Evolutionary conservation across 2,797 vertebrate genomes (phyloP).

Genomic region (Naso thynnoides): DNA sequence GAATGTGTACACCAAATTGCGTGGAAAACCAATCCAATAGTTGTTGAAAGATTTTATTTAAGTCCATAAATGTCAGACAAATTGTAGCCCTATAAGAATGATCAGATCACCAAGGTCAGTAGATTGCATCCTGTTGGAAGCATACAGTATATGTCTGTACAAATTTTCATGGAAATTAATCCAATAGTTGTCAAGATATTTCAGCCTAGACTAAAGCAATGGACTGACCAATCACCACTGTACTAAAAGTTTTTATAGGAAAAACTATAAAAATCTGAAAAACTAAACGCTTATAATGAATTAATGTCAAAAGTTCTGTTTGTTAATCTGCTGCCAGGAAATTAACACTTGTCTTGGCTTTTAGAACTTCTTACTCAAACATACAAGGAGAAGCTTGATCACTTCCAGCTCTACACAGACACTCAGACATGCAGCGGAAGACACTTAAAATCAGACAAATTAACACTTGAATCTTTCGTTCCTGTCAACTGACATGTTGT

Average conservation of each 20-base stretch:
- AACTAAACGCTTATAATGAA: conserved; percentile 1
- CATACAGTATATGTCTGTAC: not conserved
- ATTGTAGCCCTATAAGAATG: no score
- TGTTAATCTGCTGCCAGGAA: not conserved
- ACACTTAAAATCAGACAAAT: conserved; percentile 1
- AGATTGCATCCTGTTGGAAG: no score
- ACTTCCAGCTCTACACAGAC: conserved; percentile 12
- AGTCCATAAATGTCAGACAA: no score
- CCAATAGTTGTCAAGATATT: not conserved
- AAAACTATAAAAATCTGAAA: not conserved
- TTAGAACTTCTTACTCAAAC: no score
- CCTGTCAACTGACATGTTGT: conserved; percentile 16
- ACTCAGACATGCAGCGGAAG: conserved; percentile 4
- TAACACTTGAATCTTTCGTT: conserved; percentile 7
- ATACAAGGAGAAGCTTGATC: no score
- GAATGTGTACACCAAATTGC: no score
- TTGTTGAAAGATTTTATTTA: not conserved
- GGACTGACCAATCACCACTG: not conserved
- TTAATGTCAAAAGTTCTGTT: not conserved
- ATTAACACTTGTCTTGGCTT: no score
- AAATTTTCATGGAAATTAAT: not conserved
- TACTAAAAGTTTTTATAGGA: no score
- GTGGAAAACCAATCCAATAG: no score
- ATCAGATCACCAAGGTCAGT: not conserved
- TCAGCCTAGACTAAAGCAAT: not conserved